Evolutionary conservation across 2,113 vertebrate genomes (phyloP).

Genomic region (Trichomycterus rosablanca): DNA sequence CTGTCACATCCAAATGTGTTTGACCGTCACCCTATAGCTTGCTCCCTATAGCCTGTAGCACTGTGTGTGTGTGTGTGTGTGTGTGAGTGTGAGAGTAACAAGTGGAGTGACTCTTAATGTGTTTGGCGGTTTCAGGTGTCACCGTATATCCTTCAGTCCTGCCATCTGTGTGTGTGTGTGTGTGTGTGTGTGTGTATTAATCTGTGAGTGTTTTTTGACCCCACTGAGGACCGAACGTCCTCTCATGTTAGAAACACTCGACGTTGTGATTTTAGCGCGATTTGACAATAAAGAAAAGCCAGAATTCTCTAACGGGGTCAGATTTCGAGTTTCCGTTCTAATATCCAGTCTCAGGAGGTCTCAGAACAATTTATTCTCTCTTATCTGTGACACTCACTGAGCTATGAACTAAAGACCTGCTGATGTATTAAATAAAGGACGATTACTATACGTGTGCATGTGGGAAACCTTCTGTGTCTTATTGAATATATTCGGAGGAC

Average conservation of each 20-base stretch:
- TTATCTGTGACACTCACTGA: no score
- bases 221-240: slow-evolving; percentile 1
- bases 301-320: no score
- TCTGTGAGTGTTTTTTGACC: slow-evolving; percentile 38
- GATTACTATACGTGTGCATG: no score
- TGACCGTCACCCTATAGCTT: slow-evolving; percentile 79
- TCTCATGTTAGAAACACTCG: not conserved
- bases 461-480: no score
- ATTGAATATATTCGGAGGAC: no score
- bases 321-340: no score
- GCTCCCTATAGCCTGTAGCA: slow-evolving; percentile 65
- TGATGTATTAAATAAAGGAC: no score
- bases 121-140: slow-evolving; percentile 63
- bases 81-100: slow-evolving; percentile 10
- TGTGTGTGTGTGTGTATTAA: slow-evolving; percentile 5
- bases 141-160: slow-evolving; percentile 58
- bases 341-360: no score
- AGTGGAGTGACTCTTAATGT: slow-evolving; percentile 68
- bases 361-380: no score
- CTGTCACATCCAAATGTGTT: slow-evolving; percentile 89
- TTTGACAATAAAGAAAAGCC: no score
- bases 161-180: slow-evolving; percentile 13
- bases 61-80: slow-evolving; percentile 32
- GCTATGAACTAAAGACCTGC: no score
- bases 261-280: no score